phyloP scores from a whole-genome alignment of 2,113 vertebrate genomes.

The Ciconia maguari region DNA sequence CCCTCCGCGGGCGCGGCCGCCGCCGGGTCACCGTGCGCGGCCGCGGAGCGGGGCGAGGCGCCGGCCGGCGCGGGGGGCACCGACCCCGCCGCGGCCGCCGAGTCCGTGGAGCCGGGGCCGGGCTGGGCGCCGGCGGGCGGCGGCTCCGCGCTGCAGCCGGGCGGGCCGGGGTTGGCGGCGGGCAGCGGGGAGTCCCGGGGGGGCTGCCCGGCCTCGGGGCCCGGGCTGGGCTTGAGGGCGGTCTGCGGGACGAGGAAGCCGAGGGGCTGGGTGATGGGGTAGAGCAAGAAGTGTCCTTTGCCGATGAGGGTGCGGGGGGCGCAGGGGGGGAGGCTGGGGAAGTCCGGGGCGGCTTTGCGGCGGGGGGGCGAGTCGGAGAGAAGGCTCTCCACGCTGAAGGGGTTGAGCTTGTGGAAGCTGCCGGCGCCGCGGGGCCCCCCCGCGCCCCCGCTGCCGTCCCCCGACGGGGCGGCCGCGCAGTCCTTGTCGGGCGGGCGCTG shows the following conservation, averaged over 20 bases:
- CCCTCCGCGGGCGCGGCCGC: conserved; percentile 28
- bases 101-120: conserved; percentile 40
- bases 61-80: not conserved
- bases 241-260: conserved; percentile 95
- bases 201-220: conserved; percentile 52
- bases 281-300: conserved; percentile 93
- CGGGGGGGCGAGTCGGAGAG: conserved; percentile 90
- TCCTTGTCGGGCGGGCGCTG: conserved; percentile 77
- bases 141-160: conserved; percentile 58
- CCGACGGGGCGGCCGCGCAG: conserved; percentile 68
- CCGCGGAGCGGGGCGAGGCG: not conserved
- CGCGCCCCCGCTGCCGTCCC: conserved; percentile 52
- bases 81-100: conserved; percentile 7
- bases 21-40: conserved; percentile 4
- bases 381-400: conserved; percentile 94
- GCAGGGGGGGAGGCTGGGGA: conserved; percentile 76
- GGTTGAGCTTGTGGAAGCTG: conserved; percentile 86
- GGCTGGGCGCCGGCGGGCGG: conserved; percentile 31
- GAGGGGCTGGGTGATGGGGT: conserved; percentile 93
- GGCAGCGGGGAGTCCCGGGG: conserved; percentile 57
- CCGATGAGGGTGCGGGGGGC: conserved; percentile 88
- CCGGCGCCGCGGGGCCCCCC: conserved; percentile 72
- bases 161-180: conserved; percentile 55
- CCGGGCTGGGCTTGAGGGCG: conserved; percentile 77
- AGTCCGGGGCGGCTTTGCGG: conserved; percentile 85